Evolutionary conservation across 2,797 vertebrate genomes (phyloP), one percentile per base, ranked within the genome.

Genomic region (Paramormyrops hopkinsi): DNA sequence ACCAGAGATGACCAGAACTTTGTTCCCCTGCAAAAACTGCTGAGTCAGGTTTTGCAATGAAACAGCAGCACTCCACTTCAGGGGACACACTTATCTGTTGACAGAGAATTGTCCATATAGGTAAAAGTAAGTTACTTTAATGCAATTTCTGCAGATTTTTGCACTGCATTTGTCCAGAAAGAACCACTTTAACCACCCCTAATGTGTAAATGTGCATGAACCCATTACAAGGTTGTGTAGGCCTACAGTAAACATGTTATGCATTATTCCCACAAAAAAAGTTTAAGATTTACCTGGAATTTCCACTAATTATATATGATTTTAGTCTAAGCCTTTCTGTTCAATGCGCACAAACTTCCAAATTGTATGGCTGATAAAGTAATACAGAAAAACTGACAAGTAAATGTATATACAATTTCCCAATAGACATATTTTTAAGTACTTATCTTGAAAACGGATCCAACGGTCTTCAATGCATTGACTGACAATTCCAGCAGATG

Each of bases 11-110:
- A 44, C 5, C 17, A 19, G 41, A 12, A 41, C 69, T 76, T 76
- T 69, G 89, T 69, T 65, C 14, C 87, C 90, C 87, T 88, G 88
- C 53, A 91, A 90, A 94, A 93, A 93, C 87, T 88, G 92, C 90
- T 92, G 93, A 94, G 91, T 93, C 93, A 93, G 93, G 90, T 90
- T 90, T 91, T 89, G 90, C 86, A 56, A 22, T 90, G 73, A 88
- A 88, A 90, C 90, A 92, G 91, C 86, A 90, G 69, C 76, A 25
- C 88, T 91, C 91, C 90, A 91, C 62, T 73, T 51, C 25, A 12
- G 88, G 87, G 54, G 90, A 89, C 87, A 89, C 90, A 88, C 90
- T 90, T 90, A 29, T 89, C 41, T 59, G 29, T 22, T 29, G 5
- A 19, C 14, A 29, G 14, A 37, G 7, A 25, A 51, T 6, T 22